Conservation (phyloP, 2,888 invertebrate genomes). For the Zaprionus lineosus region DNA sequence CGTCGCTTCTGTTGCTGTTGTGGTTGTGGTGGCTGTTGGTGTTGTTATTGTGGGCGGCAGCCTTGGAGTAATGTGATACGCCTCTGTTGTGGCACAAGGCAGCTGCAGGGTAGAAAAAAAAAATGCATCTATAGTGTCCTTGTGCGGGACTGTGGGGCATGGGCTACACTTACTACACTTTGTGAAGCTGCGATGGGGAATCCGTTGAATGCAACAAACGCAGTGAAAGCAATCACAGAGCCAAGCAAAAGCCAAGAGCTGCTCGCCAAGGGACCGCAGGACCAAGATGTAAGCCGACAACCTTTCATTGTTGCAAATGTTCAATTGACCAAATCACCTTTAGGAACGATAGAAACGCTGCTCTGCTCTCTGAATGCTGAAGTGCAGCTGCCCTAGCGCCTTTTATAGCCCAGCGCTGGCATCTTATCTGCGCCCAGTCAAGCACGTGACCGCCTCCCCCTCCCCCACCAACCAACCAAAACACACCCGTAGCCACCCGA, state of each 20-base stretch:
- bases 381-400: not conserved
- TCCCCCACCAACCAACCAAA: too few species aligned
- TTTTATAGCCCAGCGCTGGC: slow-evolving; percentile 21
- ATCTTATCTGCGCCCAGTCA: slow-evolving; percentile 35
- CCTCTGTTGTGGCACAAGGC: not conserved
- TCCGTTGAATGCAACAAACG: slow-evolving; percentile 13
- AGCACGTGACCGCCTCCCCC: too few species aligned
- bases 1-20: not conserved
- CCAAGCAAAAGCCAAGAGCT: too few species aligned
- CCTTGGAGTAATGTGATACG: slow-evolving; percentile 2
- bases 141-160: slow-evolving; percentile 6
- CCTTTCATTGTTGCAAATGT: slow-evolving; percentile 37
- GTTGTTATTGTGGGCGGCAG: not conserved
- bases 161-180: too few species aligned
- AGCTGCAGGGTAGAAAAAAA: slow-evolving; percentile 10
- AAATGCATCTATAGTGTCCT: too few species aligned
- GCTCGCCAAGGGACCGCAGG: too few species aligned
- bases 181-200: too few species aligned
- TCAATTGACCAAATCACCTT: not conserved
- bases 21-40: not conserved
- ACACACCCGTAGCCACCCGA: too few species aligned
- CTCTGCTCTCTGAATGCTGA: slow-evolving; percentile 9
- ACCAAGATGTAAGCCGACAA: too few species aligned
- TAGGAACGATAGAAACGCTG: not conserved
- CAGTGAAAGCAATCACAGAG: slow-evolving; percentile 33